phyloP scores from a whole-genome alignment of 2,797 vertebrate genomes.

The Oceanodroma leucorhoa region DNA sequence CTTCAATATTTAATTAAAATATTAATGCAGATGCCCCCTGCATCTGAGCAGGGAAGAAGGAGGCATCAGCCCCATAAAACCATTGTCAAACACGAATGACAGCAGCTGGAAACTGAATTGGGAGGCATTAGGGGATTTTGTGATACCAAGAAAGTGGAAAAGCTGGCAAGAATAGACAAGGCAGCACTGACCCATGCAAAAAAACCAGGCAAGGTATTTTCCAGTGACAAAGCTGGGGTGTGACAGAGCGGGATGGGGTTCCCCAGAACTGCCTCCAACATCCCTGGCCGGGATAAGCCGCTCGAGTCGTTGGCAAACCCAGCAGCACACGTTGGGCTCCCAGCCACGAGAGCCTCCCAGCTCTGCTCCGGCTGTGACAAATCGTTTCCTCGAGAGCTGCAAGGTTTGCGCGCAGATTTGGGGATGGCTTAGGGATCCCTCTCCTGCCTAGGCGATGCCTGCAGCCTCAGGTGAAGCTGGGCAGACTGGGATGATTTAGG shows the following conservation, averaged over 20 bases:
- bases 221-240: neutral
- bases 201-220: neutral
- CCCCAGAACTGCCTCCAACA: neutral
- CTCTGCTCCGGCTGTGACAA: neutral
- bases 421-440: neutral
- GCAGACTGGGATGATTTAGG: neutral
- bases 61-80: constrained; percentile 1
- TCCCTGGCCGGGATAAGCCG: rapidly evolving
- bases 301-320: neutral
- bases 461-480: neutral
- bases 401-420: neutral
- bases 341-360: neutral
- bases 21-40: neutral
- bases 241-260: rapidly evolving
- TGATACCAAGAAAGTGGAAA: neutral
- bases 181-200: neutral
- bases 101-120: neutral
- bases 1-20: constrained; percentile 71
- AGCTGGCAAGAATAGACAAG: neutral
- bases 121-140: neutral
- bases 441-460: neutral
- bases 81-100: constrained; percentile 35
- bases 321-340: neutral
- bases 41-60: neutral
- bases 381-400: rapidly evolving